Conservation (phyloP, 2,113 vertebrate genomes). For the Gobiocypris rarus region DNA sequence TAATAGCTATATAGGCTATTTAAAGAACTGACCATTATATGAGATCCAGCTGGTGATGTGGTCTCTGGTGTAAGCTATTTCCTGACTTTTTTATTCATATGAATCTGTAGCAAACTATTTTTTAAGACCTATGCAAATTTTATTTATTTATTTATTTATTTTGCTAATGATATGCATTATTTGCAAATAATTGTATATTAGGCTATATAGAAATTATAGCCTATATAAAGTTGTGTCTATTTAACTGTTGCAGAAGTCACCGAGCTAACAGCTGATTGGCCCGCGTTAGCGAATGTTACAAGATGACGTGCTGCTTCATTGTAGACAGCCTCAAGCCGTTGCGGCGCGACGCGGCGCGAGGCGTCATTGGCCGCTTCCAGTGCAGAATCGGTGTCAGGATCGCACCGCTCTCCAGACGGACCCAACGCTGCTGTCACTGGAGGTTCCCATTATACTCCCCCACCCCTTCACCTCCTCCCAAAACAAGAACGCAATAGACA, state of each 20-base stretch:
- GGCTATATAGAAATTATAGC: not conserved
- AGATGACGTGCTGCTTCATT: not conserved
- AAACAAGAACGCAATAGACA: slow-evolving; percentile 38
- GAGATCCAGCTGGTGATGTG: too few relatives aligned
- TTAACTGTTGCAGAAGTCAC: not conserved
- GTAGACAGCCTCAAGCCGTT: slow-evolving; percentile 18
- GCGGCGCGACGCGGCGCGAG: not conserved
- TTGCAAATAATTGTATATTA: not conserved
- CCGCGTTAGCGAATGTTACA: not conserved
- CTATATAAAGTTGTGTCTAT: too few relatives aligned
- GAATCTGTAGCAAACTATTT: not conserved
- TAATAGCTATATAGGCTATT: too few relatives aligned
- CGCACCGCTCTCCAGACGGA: slow-evolving; percentile 18
- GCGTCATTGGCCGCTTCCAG: not conserved
- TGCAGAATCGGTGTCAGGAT: slow-evolving; percentile 5
- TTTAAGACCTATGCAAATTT: too few relatives aligned
- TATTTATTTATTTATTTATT: too few relatives aligned
- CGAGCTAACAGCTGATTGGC: not conserved
- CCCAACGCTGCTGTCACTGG: slow-evolving; percentile 38
- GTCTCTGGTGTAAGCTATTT: too few relatives aligned
- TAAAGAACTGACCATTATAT: too few relatives aligned
- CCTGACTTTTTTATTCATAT: too few relatives aligned
- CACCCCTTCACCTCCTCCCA: not conserved
- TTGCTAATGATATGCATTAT: too few relatives aligned
- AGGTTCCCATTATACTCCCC: slow-evolving; percentile 36